Conservation (phyloP, 2,888 invertebrate species). For the Leptopilina myrica region DNA sequence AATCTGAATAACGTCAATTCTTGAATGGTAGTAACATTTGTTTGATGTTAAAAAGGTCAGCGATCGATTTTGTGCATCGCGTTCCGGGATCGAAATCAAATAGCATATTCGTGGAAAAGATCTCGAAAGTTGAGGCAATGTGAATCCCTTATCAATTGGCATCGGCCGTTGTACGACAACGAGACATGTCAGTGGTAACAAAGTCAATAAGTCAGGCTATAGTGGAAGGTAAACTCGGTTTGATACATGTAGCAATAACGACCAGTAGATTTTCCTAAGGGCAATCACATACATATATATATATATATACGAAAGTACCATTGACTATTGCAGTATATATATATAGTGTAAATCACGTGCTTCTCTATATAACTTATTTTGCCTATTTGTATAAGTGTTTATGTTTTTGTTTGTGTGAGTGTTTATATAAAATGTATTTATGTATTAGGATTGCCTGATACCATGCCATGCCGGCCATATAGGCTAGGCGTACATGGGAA, state of each 20-base stretch:
- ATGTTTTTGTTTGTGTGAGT: too few relatives aligned
- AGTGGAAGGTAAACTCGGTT: slow-evolving; percentile 61
- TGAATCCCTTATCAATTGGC: slow-evolving; percentile 58
- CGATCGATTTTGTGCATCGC: slow-evolving; percentile 33
- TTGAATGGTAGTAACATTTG: slow-evolving; percentile 26
- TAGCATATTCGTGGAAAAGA: slow-evolving; percentile 52
- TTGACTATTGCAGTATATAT: slow-evolving; percentile 41
- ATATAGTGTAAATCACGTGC: slow-evolving; percentile 49
- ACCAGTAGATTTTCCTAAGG: slow-evolving; percentile 41
- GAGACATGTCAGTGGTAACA: slow-evolving; percentile 64
- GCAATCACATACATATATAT: slow-evolving; percentile 3
- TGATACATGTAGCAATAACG: slow-evolving; percentile 38
- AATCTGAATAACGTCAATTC: slow-evolving; percentile 10
- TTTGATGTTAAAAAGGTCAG: slow-evolving; percentile 36
- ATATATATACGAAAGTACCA: slow-evolving; percentile 7
- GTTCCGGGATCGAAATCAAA: slow-evolving; percentile 30
- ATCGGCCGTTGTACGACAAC: slow-evolving; percentile 56
- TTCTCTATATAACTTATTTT: too few relatives aligned
- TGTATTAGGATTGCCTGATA: slow-evolving; percentile 53
- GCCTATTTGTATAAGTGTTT: too few relatives aligned
- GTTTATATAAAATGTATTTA: slow-evolving; percentile 30
- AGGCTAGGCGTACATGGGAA: slow-evolving; percentile 75
- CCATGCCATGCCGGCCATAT: slow-evolving; percentile 69
- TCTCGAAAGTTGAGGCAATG: slow-evolving; percentile 59
- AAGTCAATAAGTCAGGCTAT: slow-evolving; percentile 68